Evolutionary conservation across 2,888 invertebrate genomes (phyloP).

Genomic region (Aphodius sticticus): DNA sequence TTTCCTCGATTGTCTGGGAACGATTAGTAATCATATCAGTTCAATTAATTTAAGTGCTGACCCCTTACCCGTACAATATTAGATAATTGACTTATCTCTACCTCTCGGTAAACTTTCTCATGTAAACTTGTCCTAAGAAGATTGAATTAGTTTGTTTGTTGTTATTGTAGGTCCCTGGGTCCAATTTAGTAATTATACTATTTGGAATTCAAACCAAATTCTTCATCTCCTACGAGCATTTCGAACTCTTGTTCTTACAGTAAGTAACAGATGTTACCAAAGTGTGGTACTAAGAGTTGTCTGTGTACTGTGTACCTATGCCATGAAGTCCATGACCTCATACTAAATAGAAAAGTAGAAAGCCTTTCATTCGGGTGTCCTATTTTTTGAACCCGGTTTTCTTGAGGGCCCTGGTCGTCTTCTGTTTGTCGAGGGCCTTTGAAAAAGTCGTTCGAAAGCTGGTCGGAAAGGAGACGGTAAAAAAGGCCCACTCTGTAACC

Average conservation of each 20-base stretch:
- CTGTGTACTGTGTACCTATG: not conserved
- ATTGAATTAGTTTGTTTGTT: not conserved
- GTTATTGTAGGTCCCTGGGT: not conserved
- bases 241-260: too few relatives aligned
- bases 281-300: not conserved
- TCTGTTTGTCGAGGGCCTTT: not conserved
- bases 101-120: conserved; percentile 10
- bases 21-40: conserved; percentile 22
- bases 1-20: conserved; percentile 30
- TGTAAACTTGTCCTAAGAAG: not conserved
- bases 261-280: not conserved
- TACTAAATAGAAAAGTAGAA: conserved; percentile 4
- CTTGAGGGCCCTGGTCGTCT: not conserved
- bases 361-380: not conserved
- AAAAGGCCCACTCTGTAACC: conserved; percentile 6
- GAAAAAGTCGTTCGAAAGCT: conserved; percentile 20
- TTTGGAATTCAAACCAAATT: not conserved
- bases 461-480: not conserved
- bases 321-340: not conserved
- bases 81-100: not conserved
- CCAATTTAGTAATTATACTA: not conserved
- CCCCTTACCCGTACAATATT: not conserved
- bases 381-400: not conserved
- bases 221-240: too few relatives aligned
- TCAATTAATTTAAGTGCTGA: not conserved